phyloP scores from a whole-genome alignment of 2,797 vertebrate species.

The Danionella dracula region DNA sequence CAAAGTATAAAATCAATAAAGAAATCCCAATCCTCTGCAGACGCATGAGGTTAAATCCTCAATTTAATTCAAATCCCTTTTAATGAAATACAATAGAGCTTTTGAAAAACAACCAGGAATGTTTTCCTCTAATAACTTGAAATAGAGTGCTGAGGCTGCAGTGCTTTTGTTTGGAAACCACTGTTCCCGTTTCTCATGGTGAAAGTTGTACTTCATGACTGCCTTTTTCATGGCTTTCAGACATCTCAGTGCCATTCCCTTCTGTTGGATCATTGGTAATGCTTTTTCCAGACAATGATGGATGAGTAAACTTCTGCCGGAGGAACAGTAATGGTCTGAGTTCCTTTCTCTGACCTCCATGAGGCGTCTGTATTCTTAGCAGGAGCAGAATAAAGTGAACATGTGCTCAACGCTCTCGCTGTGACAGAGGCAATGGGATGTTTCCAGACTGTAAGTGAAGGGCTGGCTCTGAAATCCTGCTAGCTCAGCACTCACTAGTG shows the following conservation, averaged over 20 bases:
- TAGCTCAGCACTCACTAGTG: constrained; percentile 17
- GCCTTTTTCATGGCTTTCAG: background rate
- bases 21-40: background rate
- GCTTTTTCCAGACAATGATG: constrained; percentile 16
- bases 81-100: background rate
- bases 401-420: background rate
- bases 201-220: background rate
- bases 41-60: background rate
- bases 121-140: background rate
- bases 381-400: background rate
- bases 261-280: constrained; percentile 1
- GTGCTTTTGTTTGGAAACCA: too few species aligned
- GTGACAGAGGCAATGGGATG: constrained; percentile 6
- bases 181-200: too few species aligned
- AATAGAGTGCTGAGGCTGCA: too few species aligned
- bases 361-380: constrained; percentile 21
- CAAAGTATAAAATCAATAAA: background rate
- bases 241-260: constrained; percentile 1
- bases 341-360: constrained; percentile 14
- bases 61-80: background rate
- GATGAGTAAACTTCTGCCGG: constrained; percentile 13
- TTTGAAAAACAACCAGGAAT: background rate
- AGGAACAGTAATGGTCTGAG: constrained; percentile 12
- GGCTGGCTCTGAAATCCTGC: constrained; percentile 21
- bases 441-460: constrained; percentile 11